Evolutionary conservation across 2,888 invertebrate species (phyloP), one percentile per base, ranked within the genome.

Genomic region (Apamea crenata): DNA sequence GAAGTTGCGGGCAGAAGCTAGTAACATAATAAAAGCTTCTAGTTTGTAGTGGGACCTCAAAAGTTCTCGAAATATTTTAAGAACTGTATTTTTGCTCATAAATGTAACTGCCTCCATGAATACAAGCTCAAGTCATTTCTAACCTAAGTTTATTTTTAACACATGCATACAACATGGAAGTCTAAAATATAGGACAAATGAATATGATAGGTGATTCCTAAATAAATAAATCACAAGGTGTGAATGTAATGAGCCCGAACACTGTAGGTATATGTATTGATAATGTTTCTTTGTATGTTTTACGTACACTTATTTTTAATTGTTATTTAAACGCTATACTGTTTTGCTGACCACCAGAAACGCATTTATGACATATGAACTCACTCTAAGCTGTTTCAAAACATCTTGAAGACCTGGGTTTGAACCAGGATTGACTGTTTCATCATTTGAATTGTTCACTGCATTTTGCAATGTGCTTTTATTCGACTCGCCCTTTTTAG

Each of bases 341-440:
- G 82, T 88, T 81, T 77, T 89, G 88, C 87, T 88, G 86, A 83
- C 84, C 91, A 91, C 93, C 93, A 93, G 93, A 88, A 87, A 89
- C 90, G 93, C 93, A 93, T 93, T 93, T 93, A 93, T 83, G 81
- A 78, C 85, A 81, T 83, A 81, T 83, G 72, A 81, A 73, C 89
- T 90, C 90, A 89, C 90, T 92, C 89, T 92, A 86, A 89, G 88
- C 73, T 81, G 53, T 50, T 53, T 68, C 32, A 47, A 77, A 32
- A 21, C 7, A 50, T 70, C 2, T 65, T 44, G 12, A 59, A 32
- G 5, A 56, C 10, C 29, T 70, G n/a, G n/a, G 16, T 36, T 53
- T 59, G 18, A 59, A 36, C 2, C n/a, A 29, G 12, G 47, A 25
- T 25, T 40, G 0, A 50, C 14, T 29, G 7, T 50, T 29, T 18